A percentile compares a stretch with the other conserved stretches of the same genome.
Evolutionary conservation across 2,888 invertebrate species (phyloP).

Genomic region (Nudaria mundana): DNA sequence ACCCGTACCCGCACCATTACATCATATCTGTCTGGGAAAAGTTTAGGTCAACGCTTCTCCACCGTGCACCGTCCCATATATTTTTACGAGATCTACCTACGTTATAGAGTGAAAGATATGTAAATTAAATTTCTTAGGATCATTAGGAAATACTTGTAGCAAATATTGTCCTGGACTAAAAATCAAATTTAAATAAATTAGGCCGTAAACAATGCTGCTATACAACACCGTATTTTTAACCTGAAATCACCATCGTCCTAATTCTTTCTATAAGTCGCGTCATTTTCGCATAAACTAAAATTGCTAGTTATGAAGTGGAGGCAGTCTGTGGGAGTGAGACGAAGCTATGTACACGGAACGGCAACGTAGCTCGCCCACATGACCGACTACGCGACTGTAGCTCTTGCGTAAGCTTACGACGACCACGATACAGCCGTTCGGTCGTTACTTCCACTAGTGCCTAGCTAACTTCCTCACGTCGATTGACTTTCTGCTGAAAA

Average conservation of each 20-base stretch:
- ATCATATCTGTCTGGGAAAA: slow-evolving; percentile 76
- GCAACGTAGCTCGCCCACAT: slow-evolving; percentile 76
- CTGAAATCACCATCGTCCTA: slow-evolving; percentile 52
- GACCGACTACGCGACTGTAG: slow-evolving; percentile 63
- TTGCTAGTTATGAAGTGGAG: slow-evolving; percentile 62
- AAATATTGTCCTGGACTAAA: too few species aligned
- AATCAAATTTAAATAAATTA: too few species aligned
- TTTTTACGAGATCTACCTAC: slow-evolving; percentile 5
- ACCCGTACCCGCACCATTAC: slow-evolving; percentile 58
- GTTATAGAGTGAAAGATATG: too few species aligned
- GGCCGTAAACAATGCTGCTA: slow-evolving; percentile 31
- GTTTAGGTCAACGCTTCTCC: slow-evolving; percentile 67
- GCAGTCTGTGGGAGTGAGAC: slow-evolving; percentile 62
- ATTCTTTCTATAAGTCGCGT: slow-evolving; percentile 70
- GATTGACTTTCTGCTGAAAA: slow-evolving; percentile 46
- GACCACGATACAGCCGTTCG: slow-evolving; percentile 55
- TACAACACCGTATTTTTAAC: slow-evolving; percentile 36
- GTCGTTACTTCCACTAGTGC: slow-evolving; percentile 37
- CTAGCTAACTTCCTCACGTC: slow-evolving; percentile 38
- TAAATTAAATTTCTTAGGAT: too few species aligned
- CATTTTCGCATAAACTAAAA: slow-evolving; percentile 75
- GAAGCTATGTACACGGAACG: slow-evolving; percentile 50
- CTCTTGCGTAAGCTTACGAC: slow-evolving; percentile 77
- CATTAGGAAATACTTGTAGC: too few species aligned
- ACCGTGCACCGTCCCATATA: slow-evolving; percentile 19